A percentile compares a stretch with the other conserved stretches of the same genome.
phyloP scores from a whole-genome alignment of 2,797 vertebrate genomes.

The Periophthalmus magnuspinnatus region DNA sequence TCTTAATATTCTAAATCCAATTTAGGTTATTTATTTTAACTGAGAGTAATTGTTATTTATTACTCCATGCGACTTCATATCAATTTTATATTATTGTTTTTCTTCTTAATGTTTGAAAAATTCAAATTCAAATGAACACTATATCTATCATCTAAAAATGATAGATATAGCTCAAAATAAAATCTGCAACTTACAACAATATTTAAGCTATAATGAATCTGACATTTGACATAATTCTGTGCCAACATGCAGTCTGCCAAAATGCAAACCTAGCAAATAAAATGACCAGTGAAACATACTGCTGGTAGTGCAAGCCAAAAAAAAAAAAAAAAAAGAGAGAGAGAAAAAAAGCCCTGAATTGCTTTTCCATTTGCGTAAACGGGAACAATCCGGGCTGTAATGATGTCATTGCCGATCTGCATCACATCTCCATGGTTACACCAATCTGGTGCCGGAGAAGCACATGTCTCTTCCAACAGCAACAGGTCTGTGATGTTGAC shows the following conservation, averaged over 20 bases:
- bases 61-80: too few relatives aligned
- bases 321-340: too few relatives aligned
- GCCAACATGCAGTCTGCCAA: slow-evolving; percentile 22
- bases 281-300: slow-evolving; percentile 49
- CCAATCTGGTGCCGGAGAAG: slow-evolving; percentile 50
- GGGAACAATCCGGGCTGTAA: slow-evolving; percentile 56
- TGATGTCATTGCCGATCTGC: slow-evolving; percentile 74
- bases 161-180: not conserved
- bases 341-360: slow-evolving; percentile 41
- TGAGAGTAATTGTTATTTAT: too few relatives aligned
- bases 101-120: too few relatives aligned
- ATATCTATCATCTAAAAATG: not conserved
- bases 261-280: slow-evolving; percentile 53
- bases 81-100: too few relatives aligned
- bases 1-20: too few relatives aligned
- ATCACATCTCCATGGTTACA: slow-evolving; percentile 73
- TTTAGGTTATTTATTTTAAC: too few relatives aligned
- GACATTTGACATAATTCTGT: slow-evolving; percentile 34
- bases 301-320: slow-evolving; percentile 25
- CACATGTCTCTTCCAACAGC: slow-evolving; percentile 41
- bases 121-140: too few relatives aligned
- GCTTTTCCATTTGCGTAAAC: slow-evolving; percentile 64
- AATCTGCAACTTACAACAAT: not conserved
- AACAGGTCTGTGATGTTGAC: slow-evolving; percentile 41
- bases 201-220: slow-evolving; percentile 16